Evolutionary conservation across 1,140 invertebrate species (phyloP), one percentile per base, ranked within the genome.

Genomic region (Melipona quadrifasciata): DNA sequence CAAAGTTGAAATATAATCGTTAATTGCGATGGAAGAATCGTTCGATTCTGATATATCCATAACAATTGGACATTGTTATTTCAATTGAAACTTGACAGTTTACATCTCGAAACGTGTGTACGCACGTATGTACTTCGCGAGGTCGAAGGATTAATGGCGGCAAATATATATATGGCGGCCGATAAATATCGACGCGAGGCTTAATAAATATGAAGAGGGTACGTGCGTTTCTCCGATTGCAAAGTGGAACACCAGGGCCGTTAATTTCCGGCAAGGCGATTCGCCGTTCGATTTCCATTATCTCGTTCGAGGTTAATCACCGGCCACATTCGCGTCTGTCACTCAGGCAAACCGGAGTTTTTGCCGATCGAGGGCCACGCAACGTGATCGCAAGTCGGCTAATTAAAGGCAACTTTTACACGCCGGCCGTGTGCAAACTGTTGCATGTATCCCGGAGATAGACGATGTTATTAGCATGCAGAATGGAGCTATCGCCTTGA

Each of bases 381-480:
- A 70, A n/a, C 12, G 39, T 8, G 39, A 70, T 70, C 47, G 34
- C 1, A 70, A 70, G 39, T 70, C 47, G 68, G 24, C 68, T 70
- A 70, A 70, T 70, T 70, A 70, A 70, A 70, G 39, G 12, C 68
- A 47, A 16, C 68, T 47, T 70, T 70, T 70, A n/a, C n/a, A 70
- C 34, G 21, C 34, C 39, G 34, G n/a, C 12, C 21, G 24, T 24
- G 34, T 47, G 47, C 47, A 47, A n/a, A 70, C 21, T n/a, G 68
- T 70, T 39, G 19, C 16, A n/a, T 3, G 19, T n/a, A 16, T 0
- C 21, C 47, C 10, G 39, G 47, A 70, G 39, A 70, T 70, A 47
- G 11, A 70, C n/a, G 34, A 70, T 16, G 21, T 47, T 39, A 70
- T 70, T 70, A 70, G 39, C 39, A 70, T 70, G 47, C 39, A 16